phyloP scores from a whole-genome alignment of 2,888 invertebrate genomes.

The Mimumesa dahlbomi region DNA sequence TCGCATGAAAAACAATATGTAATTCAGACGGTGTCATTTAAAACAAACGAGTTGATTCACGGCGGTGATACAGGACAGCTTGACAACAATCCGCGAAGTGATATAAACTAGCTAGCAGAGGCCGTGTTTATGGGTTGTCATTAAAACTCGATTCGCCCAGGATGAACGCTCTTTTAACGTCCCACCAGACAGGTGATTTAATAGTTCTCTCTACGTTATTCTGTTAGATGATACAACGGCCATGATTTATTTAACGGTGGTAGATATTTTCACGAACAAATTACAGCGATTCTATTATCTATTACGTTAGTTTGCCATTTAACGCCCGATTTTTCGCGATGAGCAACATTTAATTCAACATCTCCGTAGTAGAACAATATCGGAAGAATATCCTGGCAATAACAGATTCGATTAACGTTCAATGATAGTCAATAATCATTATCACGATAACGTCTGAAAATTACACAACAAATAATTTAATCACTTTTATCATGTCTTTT shows the following conservation, averaged over 20 bases:
- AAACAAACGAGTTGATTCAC: conserved; percentile 1
- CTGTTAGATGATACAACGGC: conserved; percentile 6
- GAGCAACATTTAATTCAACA: background rate
- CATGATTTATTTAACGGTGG: background rate
- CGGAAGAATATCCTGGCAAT: too few relatives aligned
- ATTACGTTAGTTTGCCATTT: too few relatives aligned
- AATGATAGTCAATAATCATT: too few relatives aligned
- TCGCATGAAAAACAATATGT: too few relatives aligned
- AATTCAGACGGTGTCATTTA: too few relatives aligned
- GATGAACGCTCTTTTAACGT: background rate
- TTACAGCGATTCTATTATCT: conserved; percentile 1
- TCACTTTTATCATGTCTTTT: too few relatives aligned
- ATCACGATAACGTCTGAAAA: too few relatives aligned
- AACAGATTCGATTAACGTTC: too few relatives aligned
- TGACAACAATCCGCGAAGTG: conserved; percentile 19
- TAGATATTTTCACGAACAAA: conserved; percentile 4
- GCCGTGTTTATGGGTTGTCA: conserved; percentile 12
- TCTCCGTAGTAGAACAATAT: too few relatives aligned
- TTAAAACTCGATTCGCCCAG: conserved; percentile 10
- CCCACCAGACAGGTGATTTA: background rate
- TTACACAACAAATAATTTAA: too few relatives aligned
- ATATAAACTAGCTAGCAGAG: conserved; percentile 18
- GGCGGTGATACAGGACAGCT: background rate
- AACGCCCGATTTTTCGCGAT: background rate
- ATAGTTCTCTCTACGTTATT: background rate